Evolutionary conservation across 2,113 vertebrate genomes (phyloP), one percentile per base, ranked within the genome.

Genomic region (Gallinago undulata): DNA sequence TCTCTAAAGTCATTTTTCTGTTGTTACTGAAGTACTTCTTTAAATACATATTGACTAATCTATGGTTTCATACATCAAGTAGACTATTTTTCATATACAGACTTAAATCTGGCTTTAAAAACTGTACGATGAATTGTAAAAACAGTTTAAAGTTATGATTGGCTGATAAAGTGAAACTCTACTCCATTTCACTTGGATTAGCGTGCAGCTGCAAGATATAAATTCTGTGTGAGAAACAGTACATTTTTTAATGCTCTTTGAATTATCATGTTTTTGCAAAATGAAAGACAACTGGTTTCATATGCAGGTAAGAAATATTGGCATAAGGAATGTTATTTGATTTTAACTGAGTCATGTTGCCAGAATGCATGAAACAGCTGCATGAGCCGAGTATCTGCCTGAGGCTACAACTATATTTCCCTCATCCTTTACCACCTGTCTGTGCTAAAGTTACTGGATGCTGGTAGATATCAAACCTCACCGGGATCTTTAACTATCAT

Each of bases 331-430:
- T 92, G 94, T 97, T 96, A 96, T 97, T 96, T 97, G 97, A 95
- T 96, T 98, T 97, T 96, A 96, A 98, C 97, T 96, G 96, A 97
- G 95, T 97, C 95, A 95, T 95, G 88, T 96, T 97, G 95, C 95
- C 95, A 98, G 97, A 97, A 97, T 87, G 93, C 96, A 96, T 97
- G 97, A 97, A 98, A 97, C 97, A 98, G 98, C 97, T 98, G 98
- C 90, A 66, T 41, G 89, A 95, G 74, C 72, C 3, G 90, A 97
- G 84, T 93, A 87, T 94, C 85, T 95, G 97, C 98, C 97, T 85
- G 75, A 96, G 97, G 96, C 97, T 91, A 96, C 84, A 93, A 73
- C 92, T 97, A 31, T 89, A 95, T 97, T 97, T 97, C 72, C 96
- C 84, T 92, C 93, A 95, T 96, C 89, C 51, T 86, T 75, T 96